These are phyloP conservation scores for Paracanthobrama guichenoti DNA, from an alignment of 2,113 vertebrate species.

Conservation along the genomic window DNA sequence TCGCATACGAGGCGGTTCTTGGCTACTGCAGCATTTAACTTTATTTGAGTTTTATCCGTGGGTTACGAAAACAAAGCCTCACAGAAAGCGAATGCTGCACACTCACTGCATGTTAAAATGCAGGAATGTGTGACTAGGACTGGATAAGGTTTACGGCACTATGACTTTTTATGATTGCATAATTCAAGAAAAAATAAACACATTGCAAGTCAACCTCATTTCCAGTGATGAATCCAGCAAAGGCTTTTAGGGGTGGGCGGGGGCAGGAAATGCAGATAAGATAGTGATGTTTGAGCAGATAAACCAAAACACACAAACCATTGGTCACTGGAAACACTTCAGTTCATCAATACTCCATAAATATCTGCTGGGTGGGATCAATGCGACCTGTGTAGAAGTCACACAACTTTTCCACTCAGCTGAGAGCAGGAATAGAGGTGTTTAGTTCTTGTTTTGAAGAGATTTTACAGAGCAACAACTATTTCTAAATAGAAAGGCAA, in stretches of 20 bases:
- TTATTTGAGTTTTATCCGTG: slow-evolving; percentile 31
- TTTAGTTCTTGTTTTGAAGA: not conserved
- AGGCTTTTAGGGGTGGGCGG: slow-evolving; percentile 46
- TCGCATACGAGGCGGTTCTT: not conserved
- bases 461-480: not conserved
- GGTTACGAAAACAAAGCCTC: slow-evolving; percentile 15
- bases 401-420: not conserved
- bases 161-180: not conserved
- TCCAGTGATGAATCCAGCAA: not conserved
- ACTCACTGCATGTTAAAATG: not conserved
- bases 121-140: slow-evolving; percentile 17
- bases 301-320: not conserved
- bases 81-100: not conserved
- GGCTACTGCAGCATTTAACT: not conserved
- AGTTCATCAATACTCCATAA: not conserved
- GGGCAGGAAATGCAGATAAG: slow-evolving; percentile 74
- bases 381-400: not conserved
- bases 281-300: slow-evolving; percentile 69
- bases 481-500: not conserved
- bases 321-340: not conserved
- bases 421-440: not conserved
- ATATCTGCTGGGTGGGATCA: not conserved
- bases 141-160: not conserved
- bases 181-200: slow-evolving; percentile 6
- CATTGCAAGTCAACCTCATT: slow-evolving; percentile 2